Percentiles rank a stretch among this genome's conserved stretches.
Conservation (phyloP, 2,797 vertebrate genomes). For the Apogon talboti region DNA sequence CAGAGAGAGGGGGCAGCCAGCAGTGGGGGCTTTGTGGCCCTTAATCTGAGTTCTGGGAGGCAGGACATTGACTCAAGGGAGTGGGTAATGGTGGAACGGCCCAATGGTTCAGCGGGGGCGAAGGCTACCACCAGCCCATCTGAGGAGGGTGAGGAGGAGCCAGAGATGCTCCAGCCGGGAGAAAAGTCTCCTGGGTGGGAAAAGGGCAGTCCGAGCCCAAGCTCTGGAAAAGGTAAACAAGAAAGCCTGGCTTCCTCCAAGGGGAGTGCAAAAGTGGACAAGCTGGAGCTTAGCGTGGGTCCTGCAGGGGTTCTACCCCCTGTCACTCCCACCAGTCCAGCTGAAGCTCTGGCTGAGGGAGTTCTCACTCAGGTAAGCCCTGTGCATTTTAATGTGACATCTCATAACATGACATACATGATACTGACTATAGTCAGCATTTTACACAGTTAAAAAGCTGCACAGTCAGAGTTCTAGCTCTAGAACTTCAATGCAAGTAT, state of each 20-base stretch:
- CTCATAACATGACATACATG: constrained; percentile 59
- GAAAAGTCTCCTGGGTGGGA: constrained; percentile 78
- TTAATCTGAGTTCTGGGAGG: constrained; percentile 93
- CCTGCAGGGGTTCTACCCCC: constrained; percentile 84
- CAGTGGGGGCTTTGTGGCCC: constrained; percentile 93
- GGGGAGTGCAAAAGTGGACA: constrained; percentile 82
- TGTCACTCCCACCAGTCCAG: constrained; percentile 92
- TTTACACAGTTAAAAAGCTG: constrained; percentile 76
- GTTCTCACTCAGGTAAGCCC: constrained; percentile 93
- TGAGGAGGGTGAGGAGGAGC: constrained; percentile 86
- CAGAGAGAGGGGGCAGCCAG: constrained; percentile 89
- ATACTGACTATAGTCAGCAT: constrained; percentile 73
- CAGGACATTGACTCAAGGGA: constrained; percentile 95
- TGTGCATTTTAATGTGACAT: constrained; percentile 18
- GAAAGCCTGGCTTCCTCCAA: constrained; percentile 63
- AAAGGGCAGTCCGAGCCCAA: constrained; percentile 57
- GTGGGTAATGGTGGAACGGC: constrained; percentile 96
- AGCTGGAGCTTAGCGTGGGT: constrained; percentile 88
- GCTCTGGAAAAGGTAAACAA: constrained; percentile 58
- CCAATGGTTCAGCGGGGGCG: constrained; percentile 83
- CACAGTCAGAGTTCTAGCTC: constrained; percentile 71
- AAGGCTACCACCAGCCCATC: constrained; percentile 91
- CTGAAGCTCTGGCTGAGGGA: constrained; percentile 94
- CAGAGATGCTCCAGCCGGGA: constrained; percentile 72
- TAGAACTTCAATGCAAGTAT: constrained; percentile 64